Evolutionary conservation across 2,797 vertebrate species (phyloP).

Genomic region (Centropyge bicolor): DNA sequence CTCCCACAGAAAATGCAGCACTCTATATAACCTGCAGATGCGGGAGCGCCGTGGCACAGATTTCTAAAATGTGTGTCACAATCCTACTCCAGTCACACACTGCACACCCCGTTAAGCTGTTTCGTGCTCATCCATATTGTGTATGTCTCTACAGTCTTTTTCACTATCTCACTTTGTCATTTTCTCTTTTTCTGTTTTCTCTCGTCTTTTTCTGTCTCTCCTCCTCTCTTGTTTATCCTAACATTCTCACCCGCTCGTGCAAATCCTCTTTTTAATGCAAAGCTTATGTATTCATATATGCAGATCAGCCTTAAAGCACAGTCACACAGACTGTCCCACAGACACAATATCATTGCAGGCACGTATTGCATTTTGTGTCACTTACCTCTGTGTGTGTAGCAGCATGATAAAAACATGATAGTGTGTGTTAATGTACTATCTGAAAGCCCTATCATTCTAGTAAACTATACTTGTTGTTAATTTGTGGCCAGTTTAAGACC

Average conservation of each 20-base stretch:
- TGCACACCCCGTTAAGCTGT: constrained; percentile 28
- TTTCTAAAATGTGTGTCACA: constrained; percentile 57
- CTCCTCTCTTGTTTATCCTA: neutral
- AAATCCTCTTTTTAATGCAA: constrained; percentile 40
- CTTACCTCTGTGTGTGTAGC: constrained; percentile 28
- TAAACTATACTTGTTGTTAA: constrained; percentile 46
- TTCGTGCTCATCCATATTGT: constrained; percentile 17
- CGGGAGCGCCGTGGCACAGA: constrained; percentile 35
- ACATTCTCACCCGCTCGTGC: constrained; percentile 20
- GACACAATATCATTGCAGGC: constrained; percentile 47
- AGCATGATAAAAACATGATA: constrained; percentile 26
- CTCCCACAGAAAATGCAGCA: constrained; percentile 36
- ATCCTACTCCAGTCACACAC: constrained; percentile 42
- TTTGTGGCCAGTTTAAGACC: constrained; percentile 53
- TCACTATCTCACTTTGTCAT: constrained; percentile 10
- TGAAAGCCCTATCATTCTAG: constrained; percentile 14
- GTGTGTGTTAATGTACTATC: constrained; percentile 20
- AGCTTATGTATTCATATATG: constrained; percentile 52
- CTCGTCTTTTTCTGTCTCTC: neutral
- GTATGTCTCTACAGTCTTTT: constrained; percentile 3
- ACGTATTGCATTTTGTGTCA: constrained; percentile 38
- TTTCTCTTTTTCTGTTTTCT: constrained; percentile 16
- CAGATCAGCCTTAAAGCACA: constrained; percentile 52
- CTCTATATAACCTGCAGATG: constrained; percentile 34
- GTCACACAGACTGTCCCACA: constrained; percentile 41